phyloP scores from a whole-genome alignment of 2,888 invertebrate species.

The Callosobruchus maculatus region DNA sequence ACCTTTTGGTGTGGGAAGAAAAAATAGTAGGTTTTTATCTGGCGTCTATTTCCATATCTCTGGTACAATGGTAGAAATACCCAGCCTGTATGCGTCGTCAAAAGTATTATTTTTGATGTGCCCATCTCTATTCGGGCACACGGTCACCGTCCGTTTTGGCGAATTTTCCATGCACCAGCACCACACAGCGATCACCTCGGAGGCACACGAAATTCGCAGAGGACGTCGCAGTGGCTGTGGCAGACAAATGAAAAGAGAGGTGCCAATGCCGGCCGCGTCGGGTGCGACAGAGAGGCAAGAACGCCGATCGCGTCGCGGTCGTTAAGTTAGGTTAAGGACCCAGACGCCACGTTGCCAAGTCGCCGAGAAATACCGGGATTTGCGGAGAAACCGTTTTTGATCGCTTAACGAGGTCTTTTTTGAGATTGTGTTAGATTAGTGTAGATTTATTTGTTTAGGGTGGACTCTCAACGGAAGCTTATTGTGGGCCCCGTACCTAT shows the following conservation, averaged over 20 bases:
- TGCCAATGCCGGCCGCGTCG: slow-evolving; percentile 11
- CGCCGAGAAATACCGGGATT: not conserved
- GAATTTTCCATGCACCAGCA: slow-evolving; percentile 25
- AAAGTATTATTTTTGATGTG: not conserved
- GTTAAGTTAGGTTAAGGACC: slow-evolving; percentile 53
- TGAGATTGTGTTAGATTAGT: no score
- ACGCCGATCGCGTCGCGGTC: slow-evolving; percentile 36
- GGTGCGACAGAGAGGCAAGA: slow-evolving; percentile 23
- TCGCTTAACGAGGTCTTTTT: no score
- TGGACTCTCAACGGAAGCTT: no score
- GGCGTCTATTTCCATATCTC: no score
- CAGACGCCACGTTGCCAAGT: slow-evolving; percentile 41
- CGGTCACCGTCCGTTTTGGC: not conserved
- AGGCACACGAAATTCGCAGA: not conserved
- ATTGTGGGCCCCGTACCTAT: no score
- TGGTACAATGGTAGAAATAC: no score
- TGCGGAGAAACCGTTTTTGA: no score
- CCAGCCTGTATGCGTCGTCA: no score
- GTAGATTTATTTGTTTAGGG: no score
- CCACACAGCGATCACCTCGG: no score
- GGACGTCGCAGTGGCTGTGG: slow-evolving; percentile 8
- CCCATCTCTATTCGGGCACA: not conserved
- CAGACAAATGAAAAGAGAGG: slow-evolving; percentile 23
- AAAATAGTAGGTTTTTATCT: no score
- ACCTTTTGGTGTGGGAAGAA: no score